These are phyloP conservation scores for Hydrolagus affinis DNA, from an alignment of 2,113 vertebrate genomes.

Conservation along the genomic window DNA sequence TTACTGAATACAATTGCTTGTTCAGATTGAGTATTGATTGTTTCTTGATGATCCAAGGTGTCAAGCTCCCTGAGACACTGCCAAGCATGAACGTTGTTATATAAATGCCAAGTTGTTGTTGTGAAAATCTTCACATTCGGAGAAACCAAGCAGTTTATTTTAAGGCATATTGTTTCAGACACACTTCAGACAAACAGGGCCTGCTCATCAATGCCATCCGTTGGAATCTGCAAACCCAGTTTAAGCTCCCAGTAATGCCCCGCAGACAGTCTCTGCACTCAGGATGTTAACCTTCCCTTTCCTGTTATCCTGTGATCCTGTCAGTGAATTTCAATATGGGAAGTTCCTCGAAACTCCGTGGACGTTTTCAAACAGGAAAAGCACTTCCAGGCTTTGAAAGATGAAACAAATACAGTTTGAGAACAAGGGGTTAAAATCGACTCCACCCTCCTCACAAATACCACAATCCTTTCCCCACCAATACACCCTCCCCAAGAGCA, in stretches of 20 bases:
- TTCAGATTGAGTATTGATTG: no score
- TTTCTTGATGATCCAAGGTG: not conserved
- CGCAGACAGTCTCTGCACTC: not conserved
- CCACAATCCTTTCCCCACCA: no score
- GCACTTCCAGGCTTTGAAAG: conserved; percentile 20
- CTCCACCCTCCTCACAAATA: not conserved
- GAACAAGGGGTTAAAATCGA: not conserved
- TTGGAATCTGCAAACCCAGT: not conserved
- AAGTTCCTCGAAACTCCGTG: conserved; percentile 18
- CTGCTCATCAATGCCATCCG: not conserved
- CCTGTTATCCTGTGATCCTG: conserved; percentile 25
- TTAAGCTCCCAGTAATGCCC: not conserved
- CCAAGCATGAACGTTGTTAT: no score
- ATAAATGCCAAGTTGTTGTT: not conserved
- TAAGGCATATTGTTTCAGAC: not conserved
- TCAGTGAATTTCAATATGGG: conserved; percentile 23
- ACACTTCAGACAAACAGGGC: not conserved
- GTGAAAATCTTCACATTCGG: not conserved
- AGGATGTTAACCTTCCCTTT: conserved; percentile 31
- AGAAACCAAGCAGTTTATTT: not conserved
- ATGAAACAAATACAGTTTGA: not conserved
- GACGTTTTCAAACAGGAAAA: conserved; percentile 24
- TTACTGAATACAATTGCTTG: not conserved
- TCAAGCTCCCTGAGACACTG: no score
- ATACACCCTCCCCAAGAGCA: not conserved